A percentile compares a stretch with the other conserved stretches of the same genome.
Conservation (phyloP, 2,888 invertebrate genomes). For the Phaonia tiefii region DNA sequence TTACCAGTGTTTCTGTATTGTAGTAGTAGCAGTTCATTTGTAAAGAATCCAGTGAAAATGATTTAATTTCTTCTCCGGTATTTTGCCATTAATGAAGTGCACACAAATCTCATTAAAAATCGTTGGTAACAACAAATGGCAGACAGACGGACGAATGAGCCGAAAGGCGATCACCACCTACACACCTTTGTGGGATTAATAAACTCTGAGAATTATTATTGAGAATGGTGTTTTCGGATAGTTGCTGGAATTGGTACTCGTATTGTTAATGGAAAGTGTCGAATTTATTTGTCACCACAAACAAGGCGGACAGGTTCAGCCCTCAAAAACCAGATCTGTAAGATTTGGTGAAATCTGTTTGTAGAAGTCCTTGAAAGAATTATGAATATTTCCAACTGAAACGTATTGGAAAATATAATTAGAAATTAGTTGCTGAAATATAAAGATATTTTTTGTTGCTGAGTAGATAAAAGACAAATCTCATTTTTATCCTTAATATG, state of each 20-base stretch:
- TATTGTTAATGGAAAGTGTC: slow-evolving; percentile 51
- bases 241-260: slow-evolving; percentile 3
- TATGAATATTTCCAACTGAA: too few species aligned
- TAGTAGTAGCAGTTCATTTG: slow-evolving; percentile 13
- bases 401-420: too few species aligned
- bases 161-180: slow-evolving; percentile 19
- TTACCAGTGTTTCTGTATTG: not conserved
- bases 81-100: slow-evolving; percentile 33
- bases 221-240: not conserved
- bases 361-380: too few species aligned
- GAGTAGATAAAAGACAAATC: too few species aligned
- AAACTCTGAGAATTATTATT: slow-evolving; percentile 17
- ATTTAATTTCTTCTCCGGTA: slow-evolving; percentile 17
- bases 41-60: slow-evolving; percentile 36
- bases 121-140: slow-evolving; percentile 43
- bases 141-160: slow-evolving; percentile 17
- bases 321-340: not conserved
- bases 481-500: too few species aligned
- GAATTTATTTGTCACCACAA: slow-evolving; percentile 45
- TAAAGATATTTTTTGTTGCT: too few species aligned
- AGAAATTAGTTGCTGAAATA: too few species aligned
- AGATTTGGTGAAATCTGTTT: too few species aligned
- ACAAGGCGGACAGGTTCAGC: slow-evolving; percentile 1
- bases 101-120: slow-evolving; percentile 61
- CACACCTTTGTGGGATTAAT: slow-evolving; percentile 36